Evolutionary conservation across 2,797 vertebrate genomes (phyloP).

Genomic region (Scleropages formosus): DNA sequence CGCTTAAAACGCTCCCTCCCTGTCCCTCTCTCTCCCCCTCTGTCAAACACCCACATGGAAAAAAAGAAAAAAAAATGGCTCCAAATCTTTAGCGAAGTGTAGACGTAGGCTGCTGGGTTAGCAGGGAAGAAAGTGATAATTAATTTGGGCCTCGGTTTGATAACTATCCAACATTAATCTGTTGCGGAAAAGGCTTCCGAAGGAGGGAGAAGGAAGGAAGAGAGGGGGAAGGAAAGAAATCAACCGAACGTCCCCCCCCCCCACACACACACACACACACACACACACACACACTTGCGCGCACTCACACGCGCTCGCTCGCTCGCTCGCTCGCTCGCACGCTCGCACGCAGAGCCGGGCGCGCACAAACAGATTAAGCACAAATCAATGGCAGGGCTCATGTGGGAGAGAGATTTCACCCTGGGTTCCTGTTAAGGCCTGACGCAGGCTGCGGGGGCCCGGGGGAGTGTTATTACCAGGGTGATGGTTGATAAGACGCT

Average conservation of each 20-base stretch:
- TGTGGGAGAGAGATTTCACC: constrained; percentile 80
- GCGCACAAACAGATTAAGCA: constrained; percentile 78
- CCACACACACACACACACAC: constrained; percentile 20
- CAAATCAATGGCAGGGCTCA: constrained; percentile 79
- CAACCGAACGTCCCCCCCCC: too few relatives aligned
- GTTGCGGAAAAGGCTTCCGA: constrained; percentile 16
- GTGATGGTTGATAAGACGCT: constrained; percentile 88
- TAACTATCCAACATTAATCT: constrained; percentile 26
- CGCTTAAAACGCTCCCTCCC: not conserved
- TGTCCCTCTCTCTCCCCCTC: constrained; percentile 16
- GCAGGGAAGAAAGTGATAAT: constrained; percentile 22
- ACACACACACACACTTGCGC: constrained; percentile 20
- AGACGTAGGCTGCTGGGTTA: constrained; percentile 25
- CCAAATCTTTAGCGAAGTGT: constrained; percentile 9
- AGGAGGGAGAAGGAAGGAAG: not conserved
- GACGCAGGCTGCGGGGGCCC: constrained; percentile 74
- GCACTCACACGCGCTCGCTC: constrained; percentile 35
- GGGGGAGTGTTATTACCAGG: constrained; percentile 81
- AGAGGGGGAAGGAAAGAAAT: not conserved
- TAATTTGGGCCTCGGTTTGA: constrained; percentile 25
- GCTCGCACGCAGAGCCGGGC: constrained; percentile 48
- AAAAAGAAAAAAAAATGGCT: not conserved
- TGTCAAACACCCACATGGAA: constrained; percentile 21
- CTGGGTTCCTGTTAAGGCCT: constrained; percentile 80
- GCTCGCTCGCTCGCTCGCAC: constrained; percentile 27